Evolutionary conservation across 1,140 invertebrate genomes (phyloP).

Genomic region (Zaprionus taronus): DNA sequence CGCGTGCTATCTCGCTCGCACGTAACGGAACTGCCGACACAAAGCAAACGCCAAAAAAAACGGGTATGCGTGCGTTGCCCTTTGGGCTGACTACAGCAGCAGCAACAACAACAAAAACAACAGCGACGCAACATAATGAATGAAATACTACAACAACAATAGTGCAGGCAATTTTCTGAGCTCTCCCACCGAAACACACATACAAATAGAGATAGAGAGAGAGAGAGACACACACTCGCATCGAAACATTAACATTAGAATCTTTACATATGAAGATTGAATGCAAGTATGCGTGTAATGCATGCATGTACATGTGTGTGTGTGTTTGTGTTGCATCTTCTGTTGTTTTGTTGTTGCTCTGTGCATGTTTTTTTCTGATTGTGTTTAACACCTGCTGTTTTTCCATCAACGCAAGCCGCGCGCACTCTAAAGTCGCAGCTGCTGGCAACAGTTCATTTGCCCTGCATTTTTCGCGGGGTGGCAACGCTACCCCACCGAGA

Average conservation of each 20-base stretch:
- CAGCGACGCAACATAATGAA: constrained; percentile 52
- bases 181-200: constrained; percentile 14
- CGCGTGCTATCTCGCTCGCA: constrained; percentile 36
- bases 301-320: constrained; percentile 33
- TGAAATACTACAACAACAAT: constrained; percentile 52
- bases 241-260: constrained; percentile 16
- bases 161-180: constrained; percentile 30
- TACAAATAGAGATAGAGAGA: neutral
- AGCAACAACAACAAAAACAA: constrained; percentile 41
- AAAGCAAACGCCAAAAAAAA: constrained; percentile 49
- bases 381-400: constrained; percentile 78
- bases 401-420: constrained; percentile 58
- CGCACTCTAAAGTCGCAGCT: constrained; percentile 32
- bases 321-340: constrained; percentile 8
- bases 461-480: neutral
- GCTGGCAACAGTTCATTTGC: constrained; percentile 29
- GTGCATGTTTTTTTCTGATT: constrained; percentile 55
- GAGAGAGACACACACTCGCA: neutral
- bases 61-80: constrained; percentile 73
- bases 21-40: constrained; percentile 65
- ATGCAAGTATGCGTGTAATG: constrained; percentile 16
- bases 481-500: constrained; percentile 9
- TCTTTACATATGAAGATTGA: constrained; percentile 13
- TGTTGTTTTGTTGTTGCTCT: constrained; percentile 43
- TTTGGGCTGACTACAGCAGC: constrained; percentile 57